A percentile compares a stretch with the other conserved stretches of the same genome.
phyloP scores from a whole-genome alignment of 2,113 vertebrate genomes.

The Hiodon alosoides region DNA sequence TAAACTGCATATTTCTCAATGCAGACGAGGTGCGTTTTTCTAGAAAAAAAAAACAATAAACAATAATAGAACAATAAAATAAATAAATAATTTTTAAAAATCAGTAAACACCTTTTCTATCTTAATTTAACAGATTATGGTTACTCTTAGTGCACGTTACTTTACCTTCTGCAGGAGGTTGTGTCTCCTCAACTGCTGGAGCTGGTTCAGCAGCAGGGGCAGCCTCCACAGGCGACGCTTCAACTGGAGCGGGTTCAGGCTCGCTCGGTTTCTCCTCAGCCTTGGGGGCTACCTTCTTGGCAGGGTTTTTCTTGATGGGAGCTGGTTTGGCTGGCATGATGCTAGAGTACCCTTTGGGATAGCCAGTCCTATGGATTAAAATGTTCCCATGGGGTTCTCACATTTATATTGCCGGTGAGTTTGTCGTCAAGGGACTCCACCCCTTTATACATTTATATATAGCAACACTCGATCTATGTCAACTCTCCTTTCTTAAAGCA shows the following conservation, averaged over 20 bases:
- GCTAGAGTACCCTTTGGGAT: conserved; percentile 25
- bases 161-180: conserved; percentile 27
- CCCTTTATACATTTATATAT: conserved; percentile 39
- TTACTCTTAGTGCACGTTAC: background rate
- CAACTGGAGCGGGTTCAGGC: conserved; percentile 21
- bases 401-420: conserved; percentile 44
- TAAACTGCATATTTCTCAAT: too few species aligned
- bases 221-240: conserved; percentile 33
- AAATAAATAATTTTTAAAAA: background rate
- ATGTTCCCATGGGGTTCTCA: conserved; percentile 6
- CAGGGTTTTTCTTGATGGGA: conserved; percentile 54
- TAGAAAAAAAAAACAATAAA: too few species aligned
- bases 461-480: background rate
- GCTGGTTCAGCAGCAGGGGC: conserved; percentile 20
- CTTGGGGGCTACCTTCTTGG: conserved; percentile 48
- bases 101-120: too few species aligned
- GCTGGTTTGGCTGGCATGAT: conserved; percentile 49
- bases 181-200: conserved; percentile 14
- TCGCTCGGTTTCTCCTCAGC: conserved; percentile 21
- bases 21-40: too few species aligned
- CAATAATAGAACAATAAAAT: background rate
- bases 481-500: background rate
- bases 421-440: conserved; percentile 41
- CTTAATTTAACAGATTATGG: too few species aligned
- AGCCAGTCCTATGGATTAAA: conserved; percentile 32